phyloP scores from a whole-genome alignment of 2,888 invertebrate species.

The Quadriops clusia region DNA sequence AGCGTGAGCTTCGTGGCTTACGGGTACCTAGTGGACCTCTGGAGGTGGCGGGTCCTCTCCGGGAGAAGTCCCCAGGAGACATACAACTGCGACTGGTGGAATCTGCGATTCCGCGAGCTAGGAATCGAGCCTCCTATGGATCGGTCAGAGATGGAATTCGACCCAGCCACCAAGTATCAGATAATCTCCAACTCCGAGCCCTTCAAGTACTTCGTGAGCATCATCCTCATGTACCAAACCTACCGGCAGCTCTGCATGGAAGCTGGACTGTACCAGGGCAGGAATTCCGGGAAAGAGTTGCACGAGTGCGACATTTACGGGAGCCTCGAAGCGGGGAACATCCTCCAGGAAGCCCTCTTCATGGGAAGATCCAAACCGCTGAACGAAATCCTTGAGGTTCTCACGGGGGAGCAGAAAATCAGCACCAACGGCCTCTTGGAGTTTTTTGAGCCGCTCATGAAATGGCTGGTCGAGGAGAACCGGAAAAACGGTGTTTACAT shows the following conservation, averaged over 20 bases:
- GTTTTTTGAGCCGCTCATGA: slow-evolving; percentile 69
- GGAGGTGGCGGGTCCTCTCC: too few species aligned
- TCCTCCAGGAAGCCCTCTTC: slow-evolving; percentile 59
- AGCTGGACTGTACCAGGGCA: slow-evolving; percentile 56
- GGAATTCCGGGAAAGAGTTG: too few species aligned
- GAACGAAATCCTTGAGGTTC: slow-evolving; percentile 55
- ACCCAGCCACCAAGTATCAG: slow-evolving; percentile 75
- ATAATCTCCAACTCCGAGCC: slow-evolving; percentile 61
- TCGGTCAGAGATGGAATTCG: slow-evolving; percentile 64
- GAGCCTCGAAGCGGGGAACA: slow-evolving; percentile 65
- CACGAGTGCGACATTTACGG: slow-evolving; percentile 74
- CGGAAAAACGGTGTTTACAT: too few species aligned
- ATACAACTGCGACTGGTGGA: too few species aligned
- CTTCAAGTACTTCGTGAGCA: slow-evolving; percentile 70
- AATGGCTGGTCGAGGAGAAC: slow-evolving; percentile 71
- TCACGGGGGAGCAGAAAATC: slow-evolving; percentile 60
- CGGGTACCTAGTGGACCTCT: too few species aligned
- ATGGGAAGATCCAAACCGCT: slow-evolving; percentile 55
- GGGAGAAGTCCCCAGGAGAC: too few species aligned
- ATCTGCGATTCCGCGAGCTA: slow-evolving; percentile 56
- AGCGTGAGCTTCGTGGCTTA: too few species aligned
- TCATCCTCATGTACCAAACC: slow-evolving; percentile 76
- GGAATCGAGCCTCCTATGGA: slow-evolving; percentile 61
- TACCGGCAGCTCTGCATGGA: slow-evolving; percentile 65
- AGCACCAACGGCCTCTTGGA: slow-evolving; percentile 67